phyloP scores from a whole-genome alignment of 1,140 invertebrate genomes.

The Paramacrobiotus metropolitanus region DNA sequence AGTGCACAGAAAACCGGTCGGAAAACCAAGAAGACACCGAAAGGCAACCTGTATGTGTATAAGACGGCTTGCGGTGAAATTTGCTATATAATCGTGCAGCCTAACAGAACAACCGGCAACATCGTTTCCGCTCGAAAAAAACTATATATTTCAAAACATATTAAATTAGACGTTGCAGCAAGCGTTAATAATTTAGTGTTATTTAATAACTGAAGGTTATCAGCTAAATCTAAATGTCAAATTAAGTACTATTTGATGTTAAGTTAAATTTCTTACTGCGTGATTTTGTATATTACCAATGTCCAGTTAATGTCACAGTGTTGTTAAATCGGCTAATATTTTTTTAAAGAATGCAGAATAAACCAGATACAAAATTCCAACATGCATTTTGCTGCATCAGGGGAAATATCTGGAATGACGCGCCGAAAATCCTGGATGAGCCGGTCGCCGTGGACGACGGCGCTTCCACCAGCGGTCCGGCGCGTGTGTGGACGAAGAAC shows the following conservation, averaged over 20 bases:
- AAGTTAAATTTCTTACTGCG: too few relatives aligned
- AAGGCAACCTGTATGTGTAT: too few relatives aligned
- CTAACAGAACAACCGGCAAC: neutral
- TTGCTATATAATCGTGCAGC: neutral
- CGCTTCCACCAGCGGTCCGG: neutral
- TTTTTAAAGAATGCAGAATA: neutral
- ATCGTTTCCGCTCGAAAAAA: neutral
- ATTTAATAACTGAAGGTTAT: too few relatives aligned
- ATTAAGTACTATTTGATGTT: too few relatives aligned
- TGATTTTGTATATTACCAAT: too few relatives aligned
- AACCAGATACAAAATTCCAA: too few relatives aligned
- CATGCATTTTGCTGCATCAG: neutral
- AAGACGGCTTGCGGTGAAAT: neutral
- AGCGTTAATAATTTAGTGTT: too few relatives aligned
- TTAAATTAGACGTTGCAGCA: neutral
- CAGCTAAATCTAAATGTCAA: too few relatives aligned
- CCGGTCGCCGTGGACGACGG: neutral
- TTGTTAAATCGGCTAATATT: neutral
- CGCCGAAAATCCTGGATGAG: neutral
- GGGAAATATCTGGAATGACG: neutral
- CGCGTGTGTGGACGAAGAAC: neutral
- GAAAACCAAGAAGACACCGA: conserved; percentile 5
- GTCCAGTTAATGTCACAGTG: neutral
- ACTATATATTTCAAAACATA: neutral
- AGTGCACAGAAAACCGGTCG: conserved; percentile 1